phyloP scores from a whole-genome alignment of 2,113 vertebrate species.

The Muscicapa adusta region DNA sequence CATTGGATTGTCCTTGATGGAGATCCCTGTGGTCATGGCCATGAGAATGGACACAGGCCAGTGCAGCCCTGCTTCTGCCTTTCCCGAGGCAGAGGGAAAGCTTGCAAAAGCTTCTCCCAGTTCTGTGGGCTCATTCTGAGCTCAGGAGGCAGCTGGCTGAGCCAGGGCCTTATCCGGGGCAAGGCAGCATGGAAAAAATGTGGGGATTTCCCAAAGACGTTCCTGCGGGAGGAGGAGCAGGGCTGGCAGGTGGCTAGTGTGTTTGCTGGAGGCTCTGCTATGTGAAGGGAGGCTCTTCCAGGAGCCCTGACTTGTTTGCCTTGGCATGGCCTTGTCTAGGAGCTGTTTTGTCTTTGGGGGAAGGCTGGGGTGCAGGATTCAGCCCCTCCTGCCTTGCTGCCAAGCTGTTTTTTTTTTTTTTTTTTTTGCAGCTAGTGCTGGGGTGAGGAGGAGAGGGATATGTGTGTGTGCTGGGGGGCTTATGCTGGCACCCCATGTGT shows the following conservation, averaged over 20 bases:
- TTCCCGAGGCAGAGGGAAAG: neutral
- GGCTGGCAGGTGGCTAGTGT: neutral
- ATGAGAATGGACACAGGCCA: neutral
- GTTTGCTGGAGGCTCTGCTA: conserved; percentile 10
- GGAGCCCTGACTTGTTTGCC: conserved; percentile 3
- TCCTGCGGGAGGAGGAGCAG: neutral
- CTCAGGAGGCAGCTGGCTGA: neutral
- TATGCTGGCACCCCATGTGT: accelerated
- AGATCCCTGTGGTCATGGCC: accelerated
- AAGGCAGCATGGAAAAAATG: neutral
- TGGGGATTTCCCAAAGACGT: neutral
- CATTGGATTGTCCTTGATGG: accelerated
- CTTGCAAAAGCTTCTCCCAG: neutral
- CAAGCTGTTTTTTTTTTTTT: neutral
- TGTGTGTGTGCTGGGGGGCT: neutral
- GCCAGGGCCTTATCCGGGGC: neutral
- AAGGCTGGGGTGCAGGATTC: neutral
- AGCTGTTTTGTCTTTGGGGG: neutral
- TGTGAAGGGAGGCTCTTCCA: neutral
- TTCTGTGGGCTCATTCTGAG: accelerated
- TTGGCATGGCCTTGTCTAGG: neutral
- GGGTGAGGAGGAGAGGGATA: neutral
- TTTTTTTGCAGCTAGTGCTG: neutral
- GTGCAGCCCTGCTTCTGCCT: neutral
- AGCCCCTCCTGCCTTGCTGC: neutral